Percentiles rank a stretch among this genome's conserved stretches.
phyloP scores from a whole-genome alignment of 2,797 vertebrate genomes.

The Microchirus variegatus region DNA sequence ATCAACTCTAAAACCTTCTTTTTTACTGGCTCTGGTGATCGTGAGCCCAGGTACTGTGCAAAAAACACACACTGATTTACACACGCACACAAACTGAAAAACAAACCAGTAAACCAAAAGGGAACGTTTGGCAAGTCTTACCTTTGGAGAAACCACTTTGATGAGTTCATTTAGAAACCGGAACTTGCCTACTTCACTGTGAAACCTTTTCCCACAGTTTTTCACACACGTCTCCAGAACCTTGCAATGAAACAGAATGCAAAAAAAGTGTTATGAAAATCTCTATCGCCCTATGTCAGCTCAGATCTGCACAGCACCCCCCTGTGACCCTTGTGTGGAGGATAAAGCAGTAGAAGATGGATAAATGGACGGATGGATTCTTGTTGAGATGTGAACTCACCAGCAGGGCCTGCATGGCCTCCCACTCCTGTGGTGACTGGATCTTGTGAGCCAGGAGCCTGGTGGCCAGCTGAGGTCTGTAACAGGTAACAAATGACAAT shows the following conservation, averaged over 20 bases:
- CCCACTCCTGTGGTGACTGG: constrained; percentile 98
- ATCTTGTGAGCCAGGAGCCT: constrained; percentile 97
- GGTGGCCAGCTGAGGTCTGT: constrained; percentile 89
- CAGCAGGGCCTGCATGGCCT: constrained; percentile 93
- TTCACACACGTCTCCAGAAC: constrained; percentile 97
- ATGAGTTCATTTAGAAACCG: constrained; percentile 98
- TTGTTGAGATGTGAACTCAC: constrained; percentile 75
- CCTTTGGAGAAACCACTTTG: constrained; percentile 99
- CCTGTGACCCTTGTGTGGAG: too few relatives aligned
- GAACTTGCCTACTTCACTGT: constrained; percentile 96
- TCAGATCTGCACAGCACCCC: too few relatives aligned
- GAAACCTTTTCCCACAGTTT: constrained; percentile 94
- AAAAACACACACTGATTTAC: background rate
- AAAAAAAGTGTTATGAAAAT: background rate
- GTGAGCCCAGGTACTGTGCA: constrained; percentile 90
- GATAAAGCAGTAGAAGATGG: too few relatives aligned
- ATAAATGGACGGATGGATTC: background rate
- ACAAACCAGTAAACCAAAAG: rapidly evolving
- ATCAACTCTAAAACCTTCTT: constrained; percentile 95
- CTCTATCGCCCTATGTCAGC: too few relatives aligned
- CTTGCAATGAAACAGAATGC: constrained; percentile 61
- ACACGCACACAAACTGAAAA: background rate
- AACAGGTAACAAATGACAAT: constrained; percentile 20
- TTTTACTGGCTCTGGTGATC: constrained; percentile 94
- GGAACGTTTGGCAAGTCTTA: constrained; percentile 44